Evolutionary conservation across 2,888 invertebrate genomes (phyloP).

Genomic region (Athalia circularis): DNA sequence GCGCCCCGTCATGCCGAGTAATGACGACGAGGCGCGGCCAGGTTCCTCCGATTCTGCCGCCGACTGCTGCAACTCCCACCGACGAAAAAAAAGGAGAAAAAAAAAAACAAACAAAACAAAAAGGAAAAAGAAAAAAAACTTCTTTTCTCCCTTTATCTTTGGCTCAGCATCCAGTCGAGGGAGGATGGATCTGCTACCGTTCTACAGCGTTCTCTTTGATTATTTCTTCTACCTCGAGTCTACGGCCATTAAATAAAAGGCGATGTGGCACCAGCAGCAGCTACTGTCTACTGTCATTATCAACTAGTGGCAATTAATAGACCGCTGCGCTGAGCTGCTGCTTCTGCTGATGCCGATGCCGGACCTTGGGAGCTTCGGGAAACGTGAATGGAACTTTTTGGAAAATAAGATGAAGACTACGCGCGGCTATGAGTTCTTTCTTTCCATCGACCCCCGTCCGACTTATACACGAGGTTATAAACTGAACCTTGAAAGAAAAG

Average conservation of each 20-base stretch:
- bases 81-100: slow-evolving; percentile 20
- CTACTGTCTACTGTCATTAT: slow-evolving; percentile 55
- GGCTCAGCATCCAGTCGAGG: slow-evolving; percentile 54
- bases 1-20: slow-evolving; percentile 71
- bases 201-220: slow-evolving; percentile 53
- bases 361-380: slow-evolving; percentile 29
- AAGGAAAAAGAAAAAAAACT: not conserved
- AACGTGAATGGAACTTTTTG: slow-evolving; percentile 40
- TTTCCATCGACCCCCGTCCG: not conserved
- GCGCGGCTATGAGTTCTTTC: slow-evolving; percentile 5
- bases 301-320: slow-evolving; percentile 47
- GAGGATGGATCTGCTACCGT: slow-evolving; percentile 61
- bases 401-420: not conserved
- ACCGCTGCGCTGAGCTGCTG: not conserved
- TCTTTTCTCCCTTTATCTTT: slow-evolving; percentile 57
- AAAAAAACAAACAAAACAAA: not conserved
- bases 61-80: slow-evolving; percentile 30
- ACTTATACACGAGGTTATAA: no score
- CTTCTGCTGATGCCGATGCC: no score
- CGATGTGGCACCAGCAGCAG: slow-evolving; percentile 50
- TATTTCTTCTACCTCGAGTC: slow-evolving; percentile 49
- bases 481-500: slow-evolving; percentile 30
- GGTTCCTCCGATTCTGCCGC: slow-evolving; percentile 16
- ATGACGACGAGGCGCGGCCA: slow-evolving; percentile 66
- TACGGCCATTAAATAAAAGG: slow-evolving; percentile 58